A percentile compares a stretch with the other conserved stretches of the same genome.
phyloP scores from a whole-genome alignment of 2,888 invertebrate genomes.

The Cyclophora albipunctata region DNA sequence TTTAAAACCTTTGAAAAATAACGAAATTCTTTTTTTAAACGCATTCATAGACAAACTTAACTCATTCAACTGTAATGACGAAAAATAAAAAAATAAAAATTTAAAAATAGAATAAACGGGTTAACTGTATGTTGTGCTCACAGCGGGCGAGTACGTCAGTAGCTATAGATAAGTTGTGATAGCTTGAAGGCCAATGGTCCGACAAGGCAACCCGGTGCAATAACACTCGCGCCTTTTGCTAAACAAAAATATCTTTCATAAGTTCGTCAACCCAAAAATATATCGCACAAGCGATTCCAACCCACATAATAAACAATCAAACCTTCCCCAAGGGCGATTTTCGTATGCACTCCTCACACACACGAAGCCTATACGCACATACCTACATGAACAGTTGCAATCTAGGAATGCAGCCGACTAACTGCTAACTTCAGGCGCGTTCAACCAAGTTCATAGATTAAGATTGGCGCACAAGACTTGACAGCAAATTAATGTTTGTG shows the following conservation, averaged over 20 bases:
- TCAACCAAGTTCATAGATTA: constrained; percentile 74
- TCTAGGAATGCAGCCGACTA: constrained; percentile 55
- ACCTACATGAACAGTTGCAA: constrained; percentile 47
- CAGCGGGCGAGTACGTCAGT: no score
- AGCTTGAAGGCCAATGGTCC: constrained; percentile 47
- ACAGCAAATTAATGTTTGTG: constrained; percentile 26
- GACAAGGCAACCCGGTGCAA: constrained; percentile 34
- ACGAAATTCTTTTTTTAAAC: no score
- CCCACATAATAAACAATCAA: constrained; percentile 22
- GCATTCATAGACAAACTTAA: no score
- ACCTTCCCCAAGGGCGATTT: constrained; percentile 21
- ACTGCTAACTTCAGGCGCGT: constrained; percentile 45
- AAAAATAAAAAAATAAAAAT: no score
- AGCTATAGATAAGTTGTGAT: constrained; percentile 22
- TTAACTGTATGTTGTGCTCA: no score
- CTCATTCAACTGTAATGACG: no score
- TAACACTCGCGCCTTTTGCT: constrained; percentile 32
- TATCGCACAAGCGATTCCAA: constrained; percentile 30
- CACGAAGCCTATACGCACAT: constrained; percentile 41
- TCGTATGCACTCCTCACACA: constrained; percentile 27
- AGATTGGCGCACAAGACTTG: constrained; percentile 57
- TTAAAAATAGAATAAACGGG: no score
- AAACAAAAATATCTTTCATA: constrained; percentile 46
- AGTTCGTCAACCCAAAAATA: constrained; percentile 59
- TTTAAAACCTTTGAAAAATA: no score